Percentiles rank a stretch among this genome's conserved stretches.
phyloP scores from a whole-genome alignment of 2,113 vertebrate genomes.

The Aegypius monachus region DNA sequence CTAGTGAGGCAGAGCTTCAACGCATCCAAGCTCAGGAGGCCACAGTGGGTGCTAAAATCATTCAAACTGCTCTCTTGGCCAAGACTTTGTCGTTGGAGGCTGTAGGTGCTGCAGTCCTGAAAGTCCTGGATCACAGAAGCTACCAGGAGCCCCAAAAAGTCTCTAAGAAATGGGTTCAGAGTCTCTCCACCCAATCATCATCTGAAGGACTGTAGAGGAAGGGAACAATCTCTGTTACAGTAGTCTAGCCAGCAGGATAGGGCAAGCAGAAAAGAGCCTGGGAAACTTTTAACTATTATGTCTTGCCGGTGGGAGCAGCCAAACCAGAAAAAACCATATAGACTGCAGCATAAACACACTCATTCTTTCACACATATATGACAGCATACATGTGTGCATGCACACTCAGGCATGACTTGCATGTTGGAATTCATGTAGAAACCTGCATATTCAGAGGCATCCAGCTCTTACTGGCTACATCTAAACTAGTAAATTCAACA shows the following conservation, averaged over 20 bases:
- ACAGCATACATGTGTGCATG: rapidly evolving
- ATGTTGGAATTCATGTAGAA: not conserved
- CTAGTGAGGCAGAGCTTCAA: not conserved
- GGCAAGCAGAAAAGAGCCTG: not conserved
- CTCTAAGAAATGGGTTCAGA: not conserved
- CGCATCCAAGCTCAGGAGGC: not conserved
- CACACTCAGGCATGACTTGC: not conserved
- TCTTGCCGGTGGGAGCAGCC: not conserved
- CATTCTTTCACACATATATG: not conserved
- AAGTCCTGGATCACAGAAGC: not conserved
- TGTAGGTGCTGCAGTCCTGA: not conserved
- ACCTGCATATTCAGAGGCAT: not conserved
- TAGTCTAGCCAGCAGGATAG: not conserved
- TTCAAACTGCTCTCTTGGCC: not conserved
- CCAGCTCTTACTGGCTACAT: not conserved
- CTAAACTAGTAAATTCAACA: not conserved
- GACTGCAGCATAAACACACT: not conserved
- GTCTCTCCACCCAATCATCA: not conserved
- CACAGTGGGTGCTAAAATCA: not conserved
- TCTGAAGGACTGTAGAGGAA: not conserved
- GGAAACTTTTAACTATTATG: not conserved
- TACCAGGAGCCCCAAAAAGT: not conserved
- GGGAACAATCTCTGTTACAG: not conserved
- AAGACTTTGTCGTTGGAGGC: not conserved
- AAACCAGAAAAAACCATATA: not conserved